Conservation (phyloP, 2,113 vertebrate species). For the Xenotilapia flavipinnis region DNA sequence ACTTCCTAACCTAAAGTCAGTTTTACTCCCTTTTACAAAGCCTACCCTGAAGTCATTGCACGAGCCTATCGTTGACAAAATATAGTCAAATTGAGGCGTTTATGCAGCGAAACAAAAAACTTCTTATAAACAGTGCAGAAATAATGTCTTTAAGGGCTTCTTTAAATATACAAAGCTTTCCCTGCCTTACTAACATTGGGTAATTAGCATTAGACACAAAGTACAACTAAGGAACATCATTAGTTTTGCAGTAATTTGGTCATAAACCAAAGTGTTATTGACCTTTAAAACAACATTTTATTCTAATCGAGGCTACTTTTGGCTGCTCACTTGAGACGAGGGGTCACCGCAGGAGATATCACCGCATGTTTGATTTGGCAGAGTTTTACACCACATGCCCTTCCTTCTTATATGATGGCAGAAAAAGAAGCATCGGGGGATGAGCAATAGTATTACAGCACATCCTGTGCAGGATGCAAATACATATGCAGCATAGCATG, state of each 20-base stretch:
- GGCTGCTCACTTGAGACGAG: background rate
- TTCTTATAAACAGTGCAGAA: background rate
- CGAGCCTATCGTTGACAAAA: fast-evolving
- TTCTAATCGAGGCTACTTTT: background rate
- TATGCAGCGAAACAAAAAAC: background rate
- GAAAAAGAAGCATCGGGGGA: background rate
- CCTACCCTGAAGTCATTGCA: background rate
- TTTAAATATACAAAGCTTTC: background rate
- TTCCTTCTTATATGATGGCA: background rate
- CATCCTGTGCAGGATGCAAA: background rate
- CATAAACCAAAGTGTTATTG: too few species aligned
- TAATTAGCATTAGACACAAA: background rate
- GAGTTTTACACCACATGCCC: background rate
- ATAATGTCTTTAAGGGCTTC: background rate
- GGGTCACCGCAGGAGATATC: fast-evolving
- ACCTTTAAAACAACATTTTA: fast-evolving
- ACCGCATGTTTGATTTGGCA: background rate
- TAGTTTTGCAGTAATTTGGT: background rate
- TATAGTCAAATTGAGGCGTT: background rate
- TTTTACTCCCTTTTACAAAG: background rate
- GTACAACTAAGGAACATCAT: background rate
- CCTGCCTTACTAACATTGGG: background rate
- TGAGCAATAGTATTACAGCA: background rate
- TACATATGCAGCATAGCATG: background rate
- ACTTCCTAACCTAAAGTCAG: background rate